A percentile compares a stretch with the other conserved stretches of the same genome.
These are phyloP conservation scores for Leptinotarsa defecta DNA, from an alignment of 1,140 invertebrate genomes.

Conservation along the genomic window DNA sequence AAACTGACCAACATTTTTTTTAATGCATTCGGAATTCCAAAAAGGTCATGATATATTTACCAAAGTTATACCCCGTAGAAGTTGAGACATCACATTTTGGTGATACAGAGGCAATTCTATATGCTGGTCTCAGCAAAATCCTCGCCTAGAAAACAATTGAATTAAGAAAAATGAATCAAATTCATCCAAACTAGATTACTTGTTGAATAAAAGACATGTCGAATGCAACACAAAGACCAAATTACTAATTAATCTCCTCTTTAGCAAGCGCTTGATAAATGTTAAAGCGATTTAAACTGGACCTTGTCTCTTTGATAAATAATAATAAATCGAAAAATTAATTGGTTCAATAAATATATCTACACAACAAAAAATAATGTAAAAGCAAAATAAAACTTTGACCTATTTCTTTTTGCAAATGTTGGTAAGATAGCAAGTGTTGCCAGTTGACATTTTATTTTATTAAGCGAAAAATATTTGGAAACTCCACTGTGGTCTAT, in stretches of 20 bases:
- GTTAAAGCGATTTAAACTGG: too few species aligned
- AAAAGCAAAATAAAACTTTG: not conserved
- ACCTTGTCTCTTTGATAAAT: too few species aligned
- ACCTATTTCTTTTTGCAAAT: not conserved
- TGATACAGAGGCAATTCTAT: not conserved
- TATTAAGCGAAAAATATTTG: too few species aligned
- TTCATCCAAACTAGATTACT: not conserved
- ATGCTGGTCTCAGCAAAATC: not conserved
- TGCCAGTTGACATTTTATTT: too few species aligned
- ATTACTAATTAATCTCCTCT: too few species aligned
- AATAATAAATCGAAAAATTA: too few species aligned
- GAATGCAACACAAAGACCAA: too few species aligned
- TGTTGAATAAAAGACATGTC: conserved; percentile 17
- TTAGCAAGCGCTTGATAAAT: too few species aligned
- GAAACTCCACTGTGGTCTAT: too few species aligned
- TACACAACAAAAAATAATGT: not conserved
- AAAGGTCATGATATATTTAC: conserved; percentile 3
- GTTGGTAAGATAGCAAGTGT: too few species aligned
- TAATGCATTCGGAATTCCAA: not conserved
- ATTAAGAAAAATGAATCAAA: not conserved
- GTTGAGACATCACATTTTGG: not conserved
- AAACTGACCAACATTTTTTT: conserved; percentile 3
- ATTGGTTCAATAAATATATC: not conserved
- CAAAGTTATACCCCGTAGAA: conserved; percentile 19
- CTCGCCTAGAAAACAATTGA: conserved; percentile 7